Percentiles rank a stretch among this genome's conserved stretches.
Evolutionary conservation across 2,888 invertebrate genomes (phyloP).

Genomic region (Nebria brevicollis): DNA sequence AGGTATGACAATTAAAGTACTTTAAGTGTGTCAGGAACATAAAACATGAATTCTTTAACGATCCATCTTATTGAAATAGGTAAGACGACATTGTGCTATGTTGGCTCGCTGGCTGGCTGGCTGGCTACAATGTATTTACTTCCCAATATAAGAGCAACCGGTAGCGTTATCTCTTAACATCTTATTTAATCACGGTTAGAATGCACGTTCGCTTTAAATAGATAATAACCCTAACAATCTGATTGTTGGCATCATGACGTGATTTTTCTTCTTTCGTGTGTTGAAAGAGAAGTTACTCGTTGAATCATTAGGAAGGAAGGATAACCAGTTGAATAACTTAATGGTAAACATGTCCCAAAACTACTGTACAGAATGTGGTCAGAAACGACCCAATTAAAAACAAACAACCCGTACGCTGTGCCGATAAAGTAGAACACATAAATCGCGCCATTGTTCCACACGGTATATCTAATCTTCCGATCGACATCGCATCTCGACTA

Average conservation of each 20-base stretch:
- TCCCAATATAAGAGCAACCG: not conserved
- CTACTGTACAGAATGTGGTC: slow-evolving; percentile 53
- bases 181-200: slow-evolving; percentile 36
- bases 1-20: not conserved
- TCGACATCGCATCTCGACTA: slow-evolving; percentile 58
- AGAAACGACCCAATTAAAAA: slow-evolving; percentile 57
- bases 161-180: slow-evolving; percentile 32
- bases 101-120: not conserved
- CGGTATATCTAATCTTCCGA: slow-evolving; percentile 59
- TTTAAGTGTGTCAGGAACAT: slow-evolving; percentile 32
- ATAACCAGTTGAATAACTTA: slow-evolving; percentile 35
- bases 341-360: slow-evolving; percentile 49
- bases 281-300: slow-evolving; percentile 4
- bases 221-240: not conserved
- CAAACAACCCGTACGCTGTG: slow-evolving; percentile 52
- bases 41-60: slow-evolving; percentile 15
- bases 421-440: slow-evolving; percentile 61
- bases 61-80: not conserved
- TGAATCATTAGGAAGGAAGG: slow-evolving; percentile 31
- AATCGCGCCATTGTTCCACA: slow-evolving; percentile 61
- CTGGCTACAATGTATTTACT: not conserved
- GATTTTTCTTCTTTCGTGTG: not conserved
- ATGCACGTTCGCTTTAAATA: slow-evolving; percentile 19
- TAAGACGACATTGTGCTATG: not conserved
- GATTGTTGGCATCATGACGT: not conserved